Base-by-base conservation (phyloP, 2,888 invertebrate species). In the Aphelenchoides bicaudatus region DNA sequence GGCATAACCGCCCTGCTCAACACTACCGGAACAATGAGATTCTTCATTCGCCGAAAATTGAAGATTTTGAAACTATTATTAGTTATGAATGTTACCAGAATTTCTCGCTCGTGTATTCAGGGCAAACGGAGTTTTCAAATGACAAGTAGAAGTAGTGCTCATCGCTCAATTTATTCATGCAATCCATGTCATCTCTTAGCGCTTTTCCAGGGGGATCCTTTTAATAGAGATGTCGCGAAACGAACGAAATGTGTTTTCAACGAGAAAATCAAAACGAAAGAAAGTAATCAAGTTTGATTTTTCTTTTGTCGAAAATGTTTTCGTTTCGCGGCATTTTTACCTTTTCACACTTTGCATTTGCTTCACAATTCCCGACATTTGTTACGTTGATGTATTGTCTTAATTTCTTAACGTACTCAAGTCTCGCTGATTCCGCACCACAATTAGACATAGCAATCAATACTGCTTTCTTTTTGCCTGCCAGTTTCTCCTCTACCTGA, bases 111-210 rank as follows among this genome's bases (percentile, higher is more conserved):
- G 19, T n/a, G 37, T 51, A 51, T 30, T 51, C 52, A 8, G 31
- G 47, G 27, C 52, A 51, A 16, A 51, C 37, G 38, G 31, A 16
- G 37, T 51, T 51, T 30, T 51, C 52, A 28, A 51, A 51, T 3
- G 52, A 21, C 52, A 51, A 16, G 37, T 51, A 38, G 25, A 51
- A 51, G 30, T 38, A 51, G 4, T 51, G 52, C 16, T 34, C 31
- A 10, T 51, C 52, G 25, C 25, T 43, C 43, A 43, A 43, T 25
- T 43, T 6, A 19, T 43, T 6, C 43, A 43, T 8, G 43, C 43
- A 43, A 8, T 19, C 10, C 43, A 19, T 10, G 23, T 43, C 43
- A 6, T n/a, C 10, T 8, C 23, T 19, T 8, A 43, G 10, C 23
- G 43, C 23, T n/a, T n/a, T 6, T 19, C 43, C 43, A 25, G 16